These are phyloP conservation scores for Myotis lucifugus DNA, from an alignment of 2,113 vertebrate species.

Conservation along the genomic window DNA sequence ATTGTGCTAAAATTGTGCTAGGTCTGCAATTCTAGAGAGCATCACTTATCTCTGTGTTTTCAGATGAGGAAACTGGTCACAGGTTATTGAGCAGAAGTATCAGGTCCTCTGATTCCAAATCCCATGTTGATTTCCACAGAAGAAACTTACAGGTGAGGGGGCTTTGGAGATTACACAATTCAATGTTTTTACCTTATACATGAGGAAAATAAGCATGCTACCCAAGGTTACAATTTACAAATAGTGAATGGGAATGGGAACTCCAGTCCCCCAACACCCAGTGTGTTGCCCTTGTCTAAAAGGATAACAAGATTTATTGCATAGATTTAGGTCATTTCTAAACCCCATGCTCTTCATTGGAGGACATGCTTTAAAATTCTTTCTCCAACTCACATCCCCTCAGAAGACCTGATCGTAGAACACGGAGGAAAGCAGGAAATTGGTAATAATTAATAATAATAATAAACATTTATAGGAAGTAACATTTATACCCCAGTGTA, in stretches of 20 bases:
- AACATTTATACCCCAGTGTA: not conserved
- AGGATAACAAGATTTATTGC: not conserved
- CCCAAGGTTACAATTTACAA: not conserved
- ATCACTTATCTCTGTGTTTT: not conserved
- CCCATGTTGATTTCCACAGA: not conserved
- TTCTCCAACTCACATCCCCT: not conserved
- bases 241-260: not conserved
- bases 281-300: not conserved
- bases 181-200: not conserved
- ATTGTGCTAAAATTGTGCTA: not conserved
- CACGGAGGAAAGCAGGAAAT: not conserved
- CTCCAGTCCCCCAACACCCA: not conserved
- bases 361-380: not conserved
- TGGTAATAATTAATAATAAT: not conserved
- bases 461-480: not conserved
- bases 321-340: not conserved
- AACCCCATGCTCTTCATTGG: not conserved
- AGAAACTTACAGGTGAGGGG: not conserved
- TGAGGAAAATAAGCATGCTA: constrained; percentile 5
- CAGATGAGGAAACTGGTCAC: not conserved
- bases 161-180: not conserved
- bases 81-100: not conserved
- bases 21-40: not conserved
- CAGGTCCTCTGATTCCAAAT: not conserved
- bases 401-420: not conserved